Evolutionary conservation across 2,888 invertebrate genomes (phyloP).

Genomic region (Drosophila diplacantha): DNA sequence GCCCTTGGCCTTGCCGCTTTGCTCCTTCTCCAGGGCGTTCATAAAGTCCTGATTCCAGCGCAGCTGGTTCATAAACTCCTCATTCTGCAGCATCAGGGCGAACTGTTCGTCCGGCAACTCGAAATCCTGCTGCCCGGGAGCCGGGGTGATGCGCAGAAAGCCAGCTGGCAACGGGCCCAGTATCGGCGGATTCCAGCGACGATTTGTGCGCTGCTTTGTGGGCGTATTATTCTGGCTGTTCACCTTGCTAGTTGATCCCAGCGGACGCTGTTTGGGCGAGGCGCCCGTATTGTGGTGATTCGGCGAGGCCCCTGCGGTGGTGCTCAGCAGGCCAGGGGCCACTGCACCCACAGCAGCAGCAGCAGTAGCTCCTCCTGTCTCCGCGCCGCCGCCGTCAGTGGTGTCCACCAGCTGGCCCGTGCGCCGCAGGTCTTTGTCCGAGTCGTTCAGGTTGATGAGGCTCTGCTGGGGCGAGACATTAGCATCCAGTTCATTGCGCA

Average conservation of each 20-base stretch:
- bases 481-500: constrained; percentile 84
- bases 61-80: constrained; percentile 92
- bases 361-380: constrained; percentile 16
- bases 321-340: constrained; percentile 48
- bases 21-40: constrained; percentile 88
- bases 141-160: constrained; percentile 81
- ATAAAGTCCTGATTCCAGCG: constrained; percentile 92
- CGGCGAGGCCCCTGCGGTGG: constrained; percentile 58
- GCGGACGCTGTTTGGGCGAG: constrained; percentile 76
- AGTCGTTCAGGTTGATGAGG: constrained; percentile 71
- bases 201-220: constrained; percentile 56
- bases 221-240: constrained; percentile 63
- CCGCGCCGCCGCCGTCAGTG: constrained; percentile 65
- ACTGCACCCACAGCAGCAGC: constrained; percentile 21
- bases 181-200: constrained; percentile 88
- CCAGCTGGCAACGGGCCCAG: constrained; percentile 87
- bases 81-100: constrained; percentile 91
- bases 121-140: constrained; percentile 75
- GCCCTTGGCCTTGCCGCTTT: constrained; percentile 79
- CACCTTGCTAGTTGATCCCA: constrained; percentile 48
- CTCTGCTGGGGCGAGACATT: constrained; percentile 73
- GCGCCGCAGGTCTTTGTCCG: constrained; percentile 60
- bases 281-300: constrained; percentile 75
- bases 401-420: constrained; percentile 64
- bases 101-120: constrained; percentile 91